Conservation (phyloP, 2,797 vertebrate species). For the Echiichthys vipera region DNA sequence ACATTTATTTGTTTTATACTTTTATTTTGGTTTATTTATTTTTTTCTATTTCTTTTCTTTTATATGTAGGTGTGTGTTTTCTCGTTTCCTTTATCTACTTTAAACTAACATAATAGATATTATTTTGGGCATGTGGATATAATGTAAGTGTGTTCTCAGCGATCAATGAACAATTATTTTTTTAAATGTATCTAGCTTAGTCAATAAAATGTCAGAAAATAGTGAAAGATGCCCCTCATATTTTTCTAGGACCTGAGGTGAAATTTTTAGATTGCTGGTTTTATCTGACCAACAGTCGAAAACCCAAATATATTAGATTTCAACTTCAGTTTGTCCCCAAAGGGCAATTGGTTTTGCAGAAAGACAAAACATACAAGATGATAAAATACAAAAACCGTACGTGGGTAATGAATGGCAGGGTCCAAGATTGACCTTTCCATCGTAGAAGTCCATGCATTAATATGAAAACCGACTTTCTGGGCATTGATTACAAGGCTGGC, state of each 20-base stretch:
- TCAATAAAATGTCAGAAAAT: background rate
- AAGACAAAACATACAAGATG: no score
- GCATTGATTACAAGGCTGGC: no score
- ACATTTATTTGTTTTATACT: background rate
- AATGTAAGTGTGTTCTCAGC: background rate
- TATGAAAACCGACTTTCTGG: no score
- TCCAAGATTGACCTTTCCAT: no score
- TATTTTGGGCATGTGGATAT: background rate
- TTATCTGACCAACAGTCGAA: background rate
- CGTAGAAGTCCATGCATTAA: no score
- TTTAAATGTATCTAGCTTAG: background rate
- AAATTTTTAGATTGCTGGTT: background rate
- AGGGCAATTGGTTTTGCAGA: no score
- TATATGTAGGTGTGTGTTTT: background rate
- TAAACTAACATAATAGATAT: background rate
- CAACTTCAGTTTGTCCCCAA: no score
- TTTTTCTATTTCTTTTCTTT: background rate
- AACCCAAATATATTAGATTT: background rate
- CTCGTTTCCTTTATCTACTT: background rate
- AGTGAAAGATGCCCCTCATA: background rate
- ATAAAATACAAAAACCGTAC: no score
- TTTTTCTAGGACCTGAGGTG: background rate
- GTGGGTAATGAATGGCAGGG: no score
- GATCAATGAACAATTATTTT: background rate
- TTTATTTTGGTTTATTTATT: no score